Evolutionary conservation across 1,140 invertebrate genomes (phyloP).

Genomic region (Wasmannia auropunctata): DNA sequence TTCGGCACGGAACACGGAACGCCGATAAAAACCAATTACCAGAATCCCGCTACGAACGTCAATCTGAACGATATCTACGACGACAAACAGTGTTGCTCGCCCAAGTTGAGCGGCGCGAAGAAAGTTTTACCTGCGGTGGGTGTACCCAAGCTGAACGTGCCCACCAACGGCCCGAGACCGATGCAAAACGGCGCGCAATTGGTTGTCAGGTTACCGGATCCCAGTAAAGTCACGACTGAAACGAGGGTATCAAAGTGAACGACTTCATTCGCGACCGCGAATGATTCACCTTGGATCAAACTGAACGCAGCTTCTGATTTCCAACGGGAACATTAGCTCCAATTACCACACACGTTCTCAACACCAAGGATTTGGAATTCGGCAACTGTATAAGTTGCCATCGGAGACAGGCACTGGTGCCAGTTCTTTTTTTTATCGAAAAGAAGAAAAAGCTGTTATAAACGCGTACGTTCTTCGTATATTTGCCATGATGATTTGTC

Average conservation of each 20-base stretch:
- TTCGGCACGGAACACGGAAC: slow-evolving; percentile 64
- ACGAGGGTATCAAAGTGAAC: slow-evolving; percentile 80
- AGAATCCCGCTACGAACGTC: slow-evolving; percentile 68
- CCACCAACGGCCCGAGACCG: slow-evolving; percentile 70
- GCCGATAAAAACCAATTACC: slow-evolving; percentile 66
- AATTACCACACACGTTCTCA: neutral
- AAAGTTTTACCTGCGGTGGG: slow-evolving; percentile 76
- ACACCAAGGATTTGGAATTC: neutral
- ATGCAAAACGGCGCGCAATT: slow-evolving; percentile 81
- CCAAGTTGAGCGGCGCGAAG: slow-evolving; percentile 80
- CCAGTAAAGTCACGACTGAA: slow-evolving; percentile 79
- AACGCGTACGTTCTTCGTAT: slow-evolving; percentile 40
- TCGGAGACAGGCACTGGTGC: neutral
- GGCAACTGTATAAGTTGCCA: neutral
- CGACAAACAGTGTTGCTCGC: slow-evolving; percentile 80
- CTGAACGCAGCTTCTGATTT: neutral
- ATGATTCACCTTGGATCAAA: neutral
- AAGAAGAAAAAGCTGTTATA: neutral
- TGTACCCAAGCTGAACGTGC: slow-evolving; percentile 50
- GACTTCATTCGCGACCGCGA: neutral
- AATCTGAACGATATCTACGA: slow-evolving; percentile 73
- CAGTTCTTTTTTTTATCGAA: neutral
- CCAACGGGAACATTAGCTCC: neutral
- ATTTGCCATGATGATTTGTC: slow-evolving; percentile 32
- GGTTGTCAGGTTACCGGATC: slow-evolving; percentile 81